phyloP scores from a whole-genome alignment of 2,113 vertebrate species.

The Silurus glanis region DNA sequence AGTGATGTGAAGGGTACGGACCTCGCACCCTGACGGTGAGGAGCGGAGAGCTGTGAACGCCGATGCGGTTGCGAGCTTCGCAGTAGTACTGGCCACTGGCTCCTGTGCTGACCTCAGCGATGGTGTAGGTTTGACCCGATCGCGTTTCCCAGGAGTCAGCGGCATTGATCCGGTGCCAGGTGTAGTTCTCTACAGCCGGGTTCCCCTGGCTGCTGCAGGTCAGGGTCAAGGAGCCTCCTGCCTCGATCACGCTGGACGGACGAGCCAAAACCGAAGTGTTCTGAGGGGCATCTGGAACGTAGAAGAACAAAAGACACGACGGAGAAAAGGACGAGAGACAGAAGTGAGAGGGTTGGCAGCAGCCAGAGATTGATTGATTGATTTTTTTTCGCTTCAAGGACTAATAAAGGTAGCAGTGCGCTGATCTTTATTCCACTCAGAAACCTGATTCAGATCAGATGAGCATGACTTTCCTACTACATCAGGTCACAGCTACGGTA shows the following conservation, averaged over 20 bases:
- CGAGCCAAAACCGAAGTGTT: slow-evolving; percentile 74
- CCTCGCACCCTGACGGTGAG: slow-evolving; percentile 75
- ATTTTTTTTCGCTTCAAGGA: slow-evolving; percentile 33
- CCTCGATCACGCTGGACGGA: slow-evolving; percentile 75
- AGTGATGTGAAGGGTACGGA: slow-evolving; percentile 32
- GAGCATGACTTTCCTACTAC: slow-evolving; percentile 22
- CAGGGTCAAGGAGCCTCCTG: slow-evolving; percentile 72
- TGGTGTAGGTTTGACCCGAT: slow-evolving; percentile 71
- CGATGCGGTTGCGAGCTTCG: slow-evolving; percentile 73
- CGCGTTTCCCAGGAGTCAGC: slow-evolving; percentile 68
- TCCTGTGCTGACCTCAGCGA: slow-evolving; percentile 69
- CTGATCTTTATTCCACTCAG: slow-evolving; percentile 28
- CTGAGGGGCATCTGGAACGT: slow-evolving; percentile 70
- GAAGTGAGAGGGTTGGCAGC: background rate
- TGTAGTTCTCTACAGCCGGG: slow-evolving; percentile 77
- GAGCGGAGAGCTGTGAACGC: slow-evolving; percentile 71
- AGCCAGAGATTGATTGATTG: slow-evolving; percentile 31
- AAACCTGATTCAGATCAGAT: slow-evolving; percentile 32
- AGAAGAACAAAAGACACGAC: background rate
- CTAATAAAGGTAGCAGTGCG: slow-evolving; percentile 36
- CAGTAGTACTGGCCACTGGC: slow-evolving; percentile 78
- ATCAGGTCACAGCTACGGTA: background rate
- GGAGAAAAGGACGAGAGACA: background rate
- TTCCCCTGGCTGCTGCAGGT: slow-evolving; percentile 77
- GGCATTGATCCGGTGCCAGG: slow-evolving; percentile 71